Evolutionary conservation across 53 echinoderm and acorn worm species (phyloP).

Genomic region (Mesocentrotus franciscanus): DNA sequence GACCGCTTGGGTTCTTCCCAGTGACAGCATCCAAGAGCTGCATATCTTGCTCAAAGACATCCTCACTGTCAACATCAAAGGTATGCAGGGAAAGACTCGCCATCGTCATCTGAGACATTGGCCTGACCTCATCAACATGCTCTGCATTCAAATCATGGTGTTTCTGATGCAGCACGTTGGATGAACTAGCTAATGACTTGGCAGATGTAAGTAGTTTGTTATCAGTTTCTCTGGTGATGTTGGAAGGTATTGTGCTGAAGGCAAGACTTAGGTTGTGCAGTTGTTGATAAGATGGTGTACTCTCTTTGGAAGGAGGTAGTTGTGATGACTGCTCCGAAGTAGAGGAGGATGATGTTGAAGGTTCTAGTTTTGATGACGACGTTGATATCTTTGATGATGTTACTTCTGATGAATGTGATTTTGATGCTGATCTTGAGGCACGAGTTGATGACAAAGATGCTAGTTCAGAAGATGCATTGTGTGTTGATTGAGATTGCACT

Average conservation of each 20-base stretch:
- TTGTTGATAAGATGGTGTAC: neutral
- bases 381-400: neutral
- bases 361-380: neutral
- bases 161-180: neutral
- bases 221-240: neutral
- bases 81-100: neutral
- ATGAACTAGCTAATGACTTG: neutral
- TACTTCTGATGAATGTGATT: neutral
- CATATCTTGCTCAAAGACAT: slow-evolving; percentile 36
- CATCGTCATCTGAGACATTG: neutral
- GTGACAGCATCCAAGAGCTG: neutral
- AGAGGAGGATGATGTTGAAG: neutral
- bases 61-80: slow-evolving; percentile 25
- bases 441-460: neutral
- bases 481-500: neutral
- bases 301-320: neutral
- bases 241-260: slow-evolving; percentile 1
- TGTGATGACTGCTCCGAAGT: neutral
- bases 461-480: neutral
- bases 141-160: neutral
- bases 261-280: slow-evolving; percentile 49
- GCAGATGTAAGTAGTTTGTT: neutral
- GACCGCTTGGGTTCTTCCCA: neutral
- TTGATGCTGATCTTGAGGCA: neutral
- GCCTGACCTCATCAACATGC: neutral